Evolutionary conservation across 2,113 vertebrate species (phyloP).

Genomic region (Pelecanoides urinatrix): DNA sequence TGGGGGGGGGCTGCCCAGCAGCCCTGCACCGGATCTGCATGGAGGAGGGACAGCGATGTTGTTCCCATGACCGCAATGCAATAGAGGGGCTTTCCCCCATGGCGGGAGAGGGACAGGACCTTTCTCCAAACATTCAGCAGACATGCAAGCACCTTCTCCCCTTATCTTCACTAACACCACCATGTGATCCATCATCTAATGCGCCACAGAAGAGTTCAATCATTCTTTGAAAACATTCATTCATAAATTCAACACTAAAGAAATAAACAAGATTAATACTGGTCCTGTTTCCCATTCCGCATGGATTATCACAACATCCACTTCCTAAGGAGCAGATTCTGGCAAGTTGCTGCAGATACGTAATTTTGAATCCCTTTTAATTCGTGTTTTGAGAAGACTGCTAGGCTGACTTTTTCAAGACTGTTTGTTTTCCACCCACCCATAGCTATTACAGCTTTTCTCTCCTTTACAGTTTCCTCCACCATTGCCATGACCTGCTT

Average conservation of each 20-base stretch:
- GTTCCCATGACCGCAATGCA: fast-evolving
- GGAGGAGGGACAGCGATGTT: background rate
- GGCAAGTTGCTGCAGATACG: background rate
- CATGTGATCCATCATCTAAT: fast-evolving
- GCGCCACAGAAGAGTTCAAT: background rate
- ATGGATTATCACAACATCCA: constrained; percentile 7
- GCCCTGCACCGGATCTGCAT: background rate
- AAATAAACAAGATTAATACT: fast-evolving
- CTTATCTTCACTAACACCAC: fast-evolving
- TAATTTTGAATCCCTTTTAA: fast-evolving
- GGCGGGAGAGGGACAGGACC: background rate
- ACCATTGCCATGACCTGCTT: background rate
- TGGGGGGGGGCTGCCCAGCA: background rate
- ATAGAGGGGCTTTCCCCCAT: fast-evolving
- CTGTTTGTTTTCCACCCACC: background rate
- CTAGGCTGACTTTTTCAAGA: background rate
- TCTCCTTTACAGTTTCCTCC: background rate
- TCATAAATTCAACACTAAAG: fast-evolving
- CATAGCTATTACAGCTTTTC: too few relatives aligned
- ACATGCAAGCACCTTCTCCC: background rate
- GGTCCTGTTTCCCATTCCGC: background rate
- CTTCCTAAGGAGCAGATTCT: background rate
- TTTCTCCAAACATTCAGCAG: background rate
- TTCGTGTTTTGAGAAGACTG: fast-evolving
- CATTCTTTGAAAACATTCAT: background rate